Base-by-base conservation (phyloP, 30 jellyfish, hydroid and myxozoan genomes). In the Aurelia sp. region DNA sequence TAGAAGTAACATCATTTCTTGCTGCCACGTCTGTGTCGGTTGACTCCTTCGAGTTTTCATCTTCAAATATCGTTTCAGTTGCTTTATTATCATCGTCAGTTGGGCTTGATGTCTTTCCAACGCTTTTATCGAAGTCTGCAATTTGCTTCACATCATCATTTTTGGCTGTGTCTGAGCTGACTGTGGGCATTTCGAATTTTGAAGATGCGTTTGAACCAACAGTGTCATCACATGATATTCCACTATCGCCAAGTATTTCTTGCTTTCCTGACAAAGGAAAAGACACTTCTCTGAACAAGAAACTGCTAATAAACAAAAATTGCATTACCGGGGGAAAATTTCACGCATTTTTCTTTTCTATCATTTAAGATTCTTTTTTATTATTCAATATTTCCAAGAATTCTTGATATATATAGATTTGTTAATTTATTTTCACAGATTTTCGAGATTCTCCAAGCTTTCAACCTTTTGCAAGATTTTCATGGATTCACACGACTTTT, bases 181-280 rank as follows among this genome's bases (percentile, higher is more conserved):
- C 18, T 21, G 57, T 17, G 50, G 20, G 19, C 0, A 27, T 7
- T 24, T 77, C 76, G n/a, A 38, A 22, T 52, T 27, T 20, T 8
- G 62, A 13, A 15, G 68, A 59, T 51, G 47, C 0, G 35, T 35
- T 62, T 6, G 88, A 19, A 19, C 24, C 71, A 3, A 20, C 27
- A 4, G 78, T 20, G n/a, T 80, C 82, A 69, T 78, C 89, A 18
- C 76, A 40, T 19, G 53, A 64, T 19, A 64, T 48, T n/a, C 82
- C 82, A 50, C 82, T 80, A 50, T 80, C 82, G 20, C 90, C 74
- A 18, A 65, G 82, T 9, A 41, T 19, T 21, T 64, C 82, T n/a
- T 19, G 59, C 5, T 64, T 48, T 13, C 55, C 55, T 44, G 55
- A 44, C 7, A 13, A 44, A 44, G 55, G 3, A 44, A 44, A 44